These are phyloP conservation scores for Smutsia gigantea DNA, from an alignment of 2,797 vertebrate genomes.

Conservation along the genomic window DNA sequence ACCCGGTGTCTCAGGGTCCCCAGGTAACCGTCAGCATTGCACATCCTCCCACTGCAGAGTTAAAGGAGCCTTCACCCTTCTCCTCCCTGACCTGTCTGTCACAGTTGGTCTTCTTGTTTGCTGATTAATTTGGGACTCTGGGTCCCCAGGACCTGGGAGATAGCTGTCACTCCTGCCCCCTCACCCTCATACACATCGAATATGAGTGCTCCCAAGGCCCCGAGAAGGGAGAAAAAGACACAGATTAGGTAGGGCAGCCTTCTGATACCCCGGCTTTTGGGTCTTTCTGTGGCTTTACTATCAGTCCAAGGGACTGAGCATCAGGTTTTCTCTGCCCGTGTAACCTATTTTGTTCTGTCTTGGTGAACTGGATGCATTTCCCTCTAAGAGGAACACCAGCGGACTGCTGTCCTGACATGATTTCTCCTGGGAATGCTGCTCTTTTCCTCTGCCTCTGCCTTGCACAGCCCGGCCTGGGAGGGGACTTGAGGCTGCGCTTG, in stretches of 20 bases:
- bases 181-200: neutral
- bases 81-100: slow-evolving; percentile 80
- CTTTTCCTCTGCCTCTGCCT: neutral
- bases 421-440: neutral
- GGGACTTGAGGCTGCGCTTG: no score
- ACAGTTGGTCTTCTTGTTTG: neutral
- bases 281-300: neutral
- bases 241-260: neutral
- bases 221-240: neutral
- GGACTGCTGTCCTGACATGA: neutral
- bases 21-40: slow-evolving; percentile 78
- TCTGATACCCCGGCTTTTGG: neutral
- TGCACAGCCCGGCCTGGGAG: neutral
- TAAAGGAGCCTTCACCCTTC: slow-evolving; percentile 70
- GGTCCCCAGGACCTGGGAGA: slow-evolving; percentile 4
- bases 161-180: neutral
- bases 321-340: neutral
- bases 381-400: neutral
- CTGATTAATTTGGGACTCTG: slow-evolving; percentile 55
- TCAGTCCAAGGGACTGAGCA: neutral
- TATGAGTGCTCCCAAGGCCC: neutral
- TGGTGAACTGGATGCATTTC: neutral
- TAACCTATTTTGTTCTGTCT: neutral
- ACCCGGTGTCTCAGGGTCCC: slow-evolving; percentile 82
- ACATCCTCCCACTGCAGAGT: slow-evolving; percentile 61